Conservation (phyloP, 2,797 vertebrate species). For the Choloepus didactylus region DNA sequence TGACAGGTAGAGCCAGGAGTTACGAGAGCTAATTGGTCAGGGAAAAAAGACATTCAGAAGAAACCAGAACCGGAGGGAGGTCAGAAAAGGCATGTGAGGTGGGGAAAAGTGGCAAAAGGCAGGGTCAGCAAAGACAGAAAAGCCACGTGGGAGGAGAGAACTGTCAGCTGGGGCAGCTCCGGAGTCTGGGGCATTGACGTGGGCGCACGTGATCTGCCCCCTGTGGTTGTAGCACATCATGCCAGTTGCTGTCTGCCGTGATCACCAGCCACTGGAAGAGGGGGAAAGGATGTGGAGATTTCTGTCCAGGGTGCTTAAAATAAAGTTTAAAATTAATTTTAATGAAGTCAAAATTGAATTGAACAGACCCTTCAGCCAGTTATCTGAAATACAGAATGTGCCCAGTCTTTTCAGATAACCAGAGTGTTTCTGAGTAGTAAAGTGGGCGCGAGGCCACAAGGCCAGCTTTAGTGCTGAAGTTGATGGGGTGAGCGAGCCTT, state of each 20-base stretch:
- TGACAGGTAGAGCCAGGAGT: background rate
- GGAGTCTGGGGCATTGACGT: accelerated
- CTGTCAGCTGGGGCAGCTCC: background rate
- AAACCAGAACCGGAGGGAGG: background rate
- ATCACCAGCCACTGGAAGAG: background rate
- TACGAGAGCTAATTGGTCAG: accelerated
- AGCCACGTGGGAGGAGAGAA: background rate
- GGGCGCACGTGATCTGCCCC: accelerated
- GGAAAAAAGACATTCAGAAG: background rate
- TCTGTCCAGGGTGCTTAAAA: background rate
- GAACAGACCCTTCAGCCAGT: background rate
- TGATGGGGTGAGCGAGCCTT: background rate
- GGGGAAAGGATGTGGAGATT: background rate
- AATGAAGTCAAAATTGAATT: background rate
- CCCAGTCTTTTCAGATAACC: background rate
- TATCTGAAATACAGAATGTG: background rate
- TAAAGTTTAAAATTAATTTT: background rate
- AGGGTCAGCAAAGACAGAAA: background rate
- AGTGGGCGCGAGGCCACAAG: background rate
- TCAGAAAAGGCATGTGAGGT: background rate
- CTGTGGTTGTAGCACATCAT: accelerated
- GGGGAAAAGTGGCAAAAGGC: background rate
- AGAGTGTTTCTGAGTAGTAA: background rate
- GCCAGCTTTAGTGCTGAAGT: background rate
- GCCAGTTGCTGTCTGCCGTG: accelerated